Evolutionary conservation across 2,113 vertebrate genomes (phyloP), one percentile per base, ranked within the genome.

Genomic region (Megaceryle maxima): DNA sequence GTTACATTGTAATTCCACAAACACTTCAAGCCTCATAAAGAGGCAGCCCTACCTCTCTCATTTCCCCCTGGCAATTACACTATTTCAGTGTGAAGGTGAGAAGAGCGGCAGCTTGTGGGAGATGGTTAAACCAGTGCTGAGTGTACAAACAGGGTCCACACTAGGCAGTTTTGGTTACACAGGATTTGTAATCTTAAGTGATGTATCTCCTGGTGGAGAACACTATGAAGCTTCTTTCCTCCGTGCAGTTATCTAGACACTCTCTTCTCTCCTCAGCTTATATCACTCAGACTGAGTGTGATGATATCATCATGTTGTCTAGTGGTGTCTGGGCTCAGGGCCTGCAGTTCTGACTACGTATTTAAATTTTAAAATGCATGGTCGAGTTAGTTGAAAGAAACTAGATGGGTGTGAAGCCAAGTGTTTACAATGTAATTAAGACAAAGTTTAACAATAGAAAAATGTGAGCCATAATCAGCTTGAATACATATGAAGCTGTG

Each of bases 401-500:
- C 83, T 76, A 57, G 62, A 90, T 72, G 84, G 69, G 63, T 93
- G n/a, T 63, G 70, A 94, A 88, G 96, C 92, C 92, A 96, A 91
- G 66, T 69, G 59, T 92, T 93, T 80, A 96, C 91, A 83, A 5
- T 87, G 67, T 95, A 95, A 96, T 97, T 92, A 94, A 97, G 88
- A 57, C 80, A 53, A 60, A 90, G 73, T 78, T 69, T 89, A 94
- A 95, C 94, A 93, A 69, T 84, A 87, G 90, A 87, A 92, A 95
- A 96, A 73, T 55, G 50, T 48, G 76, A 94, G 35, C 87, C 37
- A 43, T 83, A 85, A 89, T 53, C 56, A 46, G 25, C 24, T 89
- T 83, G 74, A 80, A 84, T 78, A 64, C 5, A 0, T 33, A 33
- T 78, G 87, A 87, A 90, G 77, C 81, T 64, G 53, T 78, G 56